Base-by-base conservation (phyloP, 1,140 invertebrate genomes). In the Psilanteris sp. region DNA sequence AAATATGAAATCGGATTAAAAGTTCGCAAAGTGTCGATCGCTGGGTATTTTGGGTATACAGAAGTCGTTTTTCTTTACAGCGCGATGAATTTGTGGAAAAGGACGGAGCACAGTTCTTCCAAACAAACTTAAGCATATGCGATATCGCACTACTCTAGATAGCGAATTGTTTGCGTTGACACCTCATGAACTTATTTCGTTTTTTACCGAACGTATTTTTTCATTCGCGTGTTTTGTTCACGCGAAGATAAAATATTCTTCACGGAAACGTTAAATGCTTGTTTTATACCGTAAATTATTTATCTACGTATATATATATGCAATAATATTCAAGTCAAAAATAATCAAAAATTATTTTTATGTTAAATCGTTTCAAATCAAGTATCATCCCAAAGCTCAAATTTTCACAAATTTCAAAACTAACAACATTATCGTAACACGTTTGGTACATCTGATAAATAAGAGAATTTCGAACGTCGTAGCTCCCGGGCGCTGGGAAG, bases 1-100 rank as follows among this genome's bases (percentile, higher is more conserved):
- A 79, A 77, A 76, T 76, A 72, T 79, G 64, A 79, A 79, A 77
- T 79, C 77, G 44, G 72, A 79, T 79, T 79, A 79, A 79, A 79
- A 79, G 68, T 79, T 79, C 44, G 72, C 55, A 15, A 64, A 75
- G 59, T 64, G 70, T 78, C 61, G 61, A 78, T 78, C 71, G 71
- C 46, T 6, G 34, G 34, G 24, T 70, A 57, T 68, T 68, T 68
- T 68, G 52, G 43, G 64, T 57, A 41, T 48, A 52, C 34, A n/a
- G n/a, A 70, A 70, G 27, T 46, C 43, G 52, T 34, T 39, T 50
- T 39, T 57, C 64, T 50, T 67, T 68, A 22, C 50, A 39, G 15
- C 24, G 20, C 36, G 9, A 7, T 41, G 27, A 46, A 29, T 55
- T 55, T 55, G 48, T 46, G 48, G 48, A 46, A 46, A 46, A 48